These are phyloP conservation scores for Cynodonichthys magdalenae DNA, from an alignment of 2,797 vertebrate species.

Conservation along the genomic window DNA sequence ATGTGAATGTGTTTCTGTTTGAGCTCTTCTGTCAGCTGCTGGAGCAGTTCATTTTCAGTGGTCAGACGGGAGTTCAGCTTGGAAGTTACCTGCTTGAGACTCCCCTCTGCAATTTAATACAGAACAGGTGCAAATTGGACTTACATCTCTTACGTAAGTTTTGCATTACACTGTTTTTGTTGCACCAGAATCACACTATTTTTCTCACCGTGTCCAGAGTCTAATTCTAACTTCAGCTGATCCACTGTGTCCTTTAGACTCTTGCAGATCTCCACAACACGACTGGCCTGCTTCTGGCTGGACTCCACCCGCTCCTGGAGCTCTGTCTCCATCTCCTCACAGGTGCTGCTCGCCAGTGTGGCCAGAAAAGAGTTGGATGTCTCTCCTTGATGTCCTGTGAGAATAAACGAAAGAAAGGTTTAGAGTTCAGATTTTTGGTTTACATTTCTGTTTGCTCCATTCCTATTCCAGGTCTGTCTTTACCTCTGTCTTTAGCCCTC, in stretches of 20 bases:
- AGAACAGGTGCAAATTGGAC: neutral
- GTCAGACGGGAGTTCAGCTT: constrained; percentile 85
- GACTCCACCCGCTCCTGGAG: constrained; percentile 94
- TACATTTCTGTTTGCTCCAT: neutral
- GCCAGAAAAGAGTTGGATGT: constrained; percentile 91
- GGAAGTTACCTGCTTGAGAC: constrained; percentile 67
- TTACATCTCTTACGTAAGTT: neutral
- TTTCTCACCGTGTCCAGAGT: constrained; percentile 64
- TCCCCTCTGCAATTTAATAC: constrained; percentile 58
- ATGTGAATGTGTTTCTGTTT: constrained; percentile 92
- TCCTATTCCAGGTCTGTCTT: neutral
- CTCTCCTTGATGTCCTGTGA: constrained; percentile 80
- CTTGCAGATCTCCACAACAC: constrained; percentile 89
- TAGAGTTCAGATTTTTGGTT: neutral
- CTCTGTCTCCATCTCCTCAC: constrained; percentile 96
- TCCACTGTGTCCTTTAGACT: constrained; percentile 82
- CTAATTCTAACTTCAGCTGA: constrained; percentile 73
- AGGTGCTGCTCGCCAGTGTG: constrained; percentile 94
- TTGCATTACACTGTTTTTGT: neutral
- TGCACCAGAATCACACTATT: neutral
- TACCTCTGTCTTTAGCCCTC: constrained; percentile 90
- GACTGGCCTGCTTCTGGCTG: constrained; percentile 88
- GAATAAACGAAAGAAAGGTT: neutral
- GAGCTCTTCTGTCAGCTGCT: constrained; percentile 89
- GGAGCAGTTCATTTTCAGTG: constrained; percentile 88